phyloP scores from a whole-genome alignment of 2,797 vertebrate species.

The Morus bassanus region DNA sequence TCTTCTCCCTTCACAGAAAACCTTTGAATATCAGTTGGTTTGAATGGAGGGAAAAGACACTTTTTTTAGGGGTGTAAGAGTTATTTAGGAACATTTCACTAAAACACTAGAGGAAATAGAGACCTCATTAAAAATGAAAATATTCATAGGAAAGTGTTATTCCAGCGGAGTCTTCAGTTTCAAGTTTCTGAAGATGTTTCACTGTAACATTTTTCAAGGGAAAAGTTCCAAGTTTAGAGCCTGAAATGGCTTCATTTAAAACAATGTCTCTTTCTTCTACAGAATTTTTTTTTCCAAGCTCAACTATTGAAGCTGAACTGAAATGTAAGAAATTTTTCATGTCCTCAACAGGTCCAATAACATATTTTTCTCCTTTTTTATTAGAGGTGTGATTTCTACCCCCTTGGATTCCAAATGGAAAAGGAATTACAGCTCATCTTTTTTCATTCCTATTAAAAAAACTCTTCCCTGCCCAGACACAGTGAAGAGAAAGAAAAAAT shows the following conservation, averaged over 20 bases:
- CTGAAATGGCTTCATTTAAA: conserved; percentile 10
- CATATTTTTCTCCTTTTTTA: neutral
- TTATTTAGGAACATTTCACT: neutral
- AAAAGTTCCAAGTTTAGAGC: conserved; percentile 2
- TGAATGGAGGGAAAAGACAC: neutral
- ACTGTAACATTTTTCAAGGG: neutral
- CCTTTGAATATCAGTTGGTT: neutral
- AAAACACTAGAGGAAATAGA: neutral
- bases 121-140: neutral
- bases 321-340: neutral
- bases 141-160: neutral
- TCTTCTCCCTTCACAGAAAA: neutral
- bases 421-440: neutral
- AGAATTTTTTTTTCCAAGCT: neutral
- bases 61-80: fast-evolving
- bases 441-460: neutral
- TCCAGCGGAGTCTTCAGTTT: neutral
- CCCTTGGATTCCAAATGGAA: neutral
- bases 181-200: neutral
- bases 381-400: neutral
- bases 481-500: neutral
- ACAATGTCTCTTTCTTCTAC: conserved; percentile 36
- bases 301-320: neutral
- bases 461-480: neutral
- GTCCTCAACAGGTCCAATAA: neutral